Conservation (phyloP, 2,888 invertebrate species). For the Epirrhoe tristata region DNA sequence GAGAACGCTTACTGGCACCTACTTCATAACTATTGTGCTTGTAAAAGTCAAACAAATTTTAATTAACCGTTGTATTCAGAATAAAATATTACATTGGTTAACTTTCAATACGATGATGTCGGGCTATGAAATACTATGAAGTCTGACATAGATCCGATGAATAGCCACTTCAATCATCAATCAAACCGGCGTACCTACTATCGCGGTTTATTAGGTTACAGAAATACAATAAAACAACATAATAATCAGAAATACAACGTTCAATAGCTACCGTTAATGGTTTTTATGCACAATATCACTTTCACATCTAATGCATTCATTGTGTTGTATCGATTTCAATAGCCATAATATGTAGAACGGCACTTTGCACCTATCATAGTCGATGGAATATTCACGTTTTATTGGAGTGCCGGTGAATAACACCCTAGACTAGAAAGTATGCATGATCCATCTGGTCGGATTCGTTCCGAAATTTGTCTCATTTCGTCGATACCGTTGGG, state of each 20-base stretch:
- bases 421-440: conserved; percentile 43
- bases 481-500: conserved; percentile 64
- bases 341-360: conserved; percentile 39
- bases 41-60: conserved; percentile 58
- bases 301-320: conserved; percentile 45
- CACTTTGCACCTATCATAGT: conserved; percentile 35
- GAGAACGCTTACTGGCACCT: conserved; percentile 51
- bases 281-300: conserved; percentile 46
- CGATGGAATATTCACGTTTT: conserved; percentile 34
- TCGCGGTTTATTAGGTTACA: conserved; percentile 49
- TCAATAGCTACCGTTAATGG: conserved; percentile 47
- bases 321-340: conserved; percentile 42
- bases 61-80: conserved; percentile 61
- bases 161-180: conserved; percentile 54
- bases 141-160: conserved; percentile 55
- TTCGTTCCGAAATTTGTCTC: conserved; percentile 57
- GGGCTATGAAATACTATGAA: conserved; percentile 48
- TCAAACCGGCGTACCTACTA: conserved; percentile 44
- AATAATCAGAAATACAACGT: conserved; percentile 40
- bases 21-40: conserved; percentile 54
- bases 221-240: conserved; percentile 46
- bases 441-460: conserved; percentile 52
- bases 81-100: conserved; percentile 54
- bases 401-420: conserved; percentile 37
- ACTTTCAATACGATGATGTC: conserved; percentile 49